phyloP scores from a whole-genome alignment of 2,797 vertebrate genomes.

The Sebastes paucispinis region DNA sequence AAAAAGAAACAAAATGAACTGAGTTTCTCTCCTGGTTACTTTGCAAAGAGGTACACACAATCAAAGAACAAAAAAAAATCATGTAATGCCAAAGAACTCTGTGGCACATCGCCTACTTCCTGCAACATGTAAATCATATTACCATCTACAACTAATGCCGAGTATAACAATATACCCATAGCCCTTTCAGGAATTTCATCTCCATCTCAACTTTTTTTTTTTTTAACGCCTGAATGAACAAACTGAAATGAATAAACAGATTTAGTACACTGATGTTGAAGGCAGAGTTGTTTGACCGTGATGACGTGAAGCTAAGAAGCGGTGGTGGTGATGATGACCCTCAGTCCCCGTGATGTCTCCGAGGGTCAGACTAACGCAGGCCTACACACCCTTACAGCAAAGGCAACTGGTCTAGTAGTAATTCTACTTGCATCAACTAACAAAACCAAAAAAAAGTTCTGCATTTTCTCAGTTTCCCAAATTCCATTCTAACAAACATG shows the following conservation, averaged over 20 bases:
- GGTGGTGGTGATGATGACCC: neutral
- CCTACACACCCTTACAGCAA: constrained; percentile 68
- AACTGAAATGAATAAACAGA: constrained; percentile 30
- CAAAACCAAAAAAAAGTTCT: constrained; percentile 38
- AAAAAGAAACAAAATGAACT: constrained; percentile 20
- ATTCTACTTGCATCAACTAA: constrained; percentile 60
- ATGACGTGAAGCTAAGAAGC: constrained; percentile 38
- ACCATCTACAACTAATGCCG: constrained; percentile 60
- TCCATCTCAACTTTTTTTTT: constrained; percentile 34
- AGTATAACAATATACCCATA: constrained; percentile 60
- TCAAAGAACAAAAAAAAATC: constrained; percentile 31
- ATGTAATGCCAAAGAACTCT: constrained; percentile 49
- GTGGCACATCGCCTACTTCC: constrained; percentile 49
- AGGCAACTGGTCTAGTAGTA: constrained; percentile 72
- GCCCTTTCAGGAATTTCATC: constrained; percentile 60
- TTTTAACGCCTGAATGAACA: constrained; percentile 22
- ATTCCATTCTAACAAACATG: constrained; percentile 69
- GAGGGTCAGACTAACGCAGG: constrained; percentile 46
- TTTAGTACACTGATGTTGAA: constrained; percentile 36
- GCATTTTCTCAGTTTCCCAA: constrained; percentile 56
- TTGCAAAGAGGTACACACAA: constrained; percentile 28
- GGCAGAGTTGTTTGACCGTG: constrained; percentile 53
- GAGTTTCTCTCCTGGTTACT: constrained; percentile 33
- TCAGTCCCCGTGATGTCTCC: constrained; percentile 14
- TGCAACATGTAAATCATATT: constrained; percentile 58